Conservation (phyloP, 2,888 invertebrate genomes). For the Sinotaia quadrata region DNA sequence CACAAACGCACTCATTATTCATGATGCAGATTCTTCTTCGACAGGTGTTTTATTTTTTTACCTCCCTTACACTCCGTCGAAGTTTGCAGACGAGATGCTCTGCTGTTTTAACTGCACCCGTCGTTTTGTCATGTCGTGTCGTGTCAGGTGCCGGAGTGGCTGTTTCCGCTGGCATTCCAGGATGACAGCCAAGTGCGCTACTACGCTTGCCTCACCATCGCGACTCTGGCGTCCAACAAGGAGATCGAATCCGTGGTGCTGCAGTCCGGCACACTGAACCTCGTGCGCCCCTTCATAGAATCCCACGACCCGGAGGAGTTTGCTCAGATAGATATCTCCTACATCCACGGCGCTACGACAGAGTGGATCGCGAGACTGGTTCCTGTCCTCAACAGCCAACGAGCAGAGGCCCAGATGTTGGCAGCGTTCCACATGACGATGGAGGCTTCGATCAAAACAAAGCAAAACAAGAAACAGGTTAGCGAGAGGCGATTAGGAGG, state of each 20-base stretch:
- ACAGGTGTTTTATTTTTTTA: not conserved
- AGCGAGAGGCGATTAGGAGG: slow-evolving; percentile 5
- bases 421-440: slow-evolving; percentile 98
- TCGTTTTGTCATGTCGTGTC: not conserved
- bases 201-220: slow-evolving; percentile 97
- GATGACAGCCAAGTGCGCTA: slow-evolving; percentile 88
- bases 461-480: slow-evolving; percentile 70
- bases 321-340: slow-evolving; percentile 82
- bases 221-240: slow-evolving; percentile 95
- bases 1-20: not conserved
- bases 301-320: slow-evolving; percentile 95
- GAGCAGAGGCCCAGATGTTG: slow-evolving; percentile 95
- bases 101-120: no score
- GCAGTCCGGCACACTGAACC: slow-evolving; percentile 93
- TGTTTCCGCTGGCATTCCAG: slow-evolving; percentile 97
- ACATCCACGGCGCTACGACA: slow-evolving; percentile 95
- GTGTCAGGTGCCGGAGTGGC: slow-evolving; percentile 81
- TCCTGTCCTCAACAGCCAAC: slow-evolving; percentile 92
- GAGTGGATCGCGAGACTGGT: slow-evolving; percentile 94
- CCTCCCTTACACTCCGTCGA: not conserved
- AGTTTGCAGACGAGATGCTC: no score
- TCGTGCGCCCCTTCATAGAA: slow-evolving; percentile 97
- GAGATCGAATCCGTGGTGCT: slow-evolving; percentile 97
- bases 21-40: not conserved
- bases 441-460: slow-evolving; percentile 97